phyloP scores from a whole-genome alignment of 2,113 vertebrate genomes.

The Siniperca knerii region DNA sequence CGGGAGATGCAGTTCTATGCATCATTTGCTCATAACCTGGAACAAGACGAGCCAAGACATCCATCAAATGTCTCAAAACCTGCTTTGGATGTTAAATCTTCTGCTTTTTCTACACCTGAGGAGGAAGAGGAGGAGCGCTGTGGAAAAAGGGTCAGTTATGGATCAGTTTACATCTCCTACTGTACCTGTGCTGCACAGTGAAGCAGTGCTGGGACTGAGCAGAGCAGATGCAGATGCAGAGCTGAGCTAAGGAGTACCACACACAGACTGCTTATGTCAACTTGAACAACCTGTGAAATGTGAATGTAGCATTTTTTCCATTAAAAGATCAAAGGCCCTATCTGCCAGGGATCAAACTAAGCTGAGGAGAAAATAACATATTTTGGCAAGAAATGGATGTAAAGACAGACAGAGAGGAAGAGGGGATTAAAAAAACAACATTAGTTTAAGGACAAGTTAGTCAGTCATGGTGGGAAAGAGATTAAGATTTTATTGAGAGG shows the following conservation, averaged over 20 bases:
- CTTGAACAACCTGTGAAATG: constrained; percentile 91
- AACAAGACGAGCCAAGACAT: constrained; percentile 52
- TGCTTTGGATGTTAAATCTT: constrained; percentile 69
- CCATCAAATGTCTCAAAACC: constrained; percentile 55
- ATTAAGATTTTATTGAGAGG: constrained; percentile 64
- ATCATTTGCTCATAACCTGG: constrained; percentile 62
- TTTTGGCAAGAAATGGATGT: constrained; percentile 66
- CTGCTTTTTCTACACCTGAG: constrained; percentile 71
- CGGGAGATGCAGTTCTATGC: constrained; percentile 76
- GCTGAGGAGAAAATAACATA: constrained; percentile 77
- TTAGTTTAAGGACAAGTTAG: constrained; percentile 64
- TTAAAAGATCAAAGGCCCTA: constrained; percentile 81
- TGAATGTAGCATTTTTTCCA: constrained; percentile 88
- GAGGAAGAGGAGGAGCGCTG: constrained; percentile 52
- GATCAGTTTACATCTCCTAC: constrained; percentile 62
- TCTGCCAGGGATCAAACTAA: constrained; percentile 78
- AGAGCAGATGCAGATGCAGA: constrained; percentile 48
- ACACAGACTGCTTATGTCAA: constrained; percentile 81
- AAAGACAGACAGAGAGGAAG: constrained; percentile 60
- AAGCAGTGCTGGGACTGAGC: constrained; percentile 48
- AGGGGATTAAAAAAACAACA: constrained; percentile 58
- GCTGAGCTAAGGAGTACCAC: constrained; percentile 61
- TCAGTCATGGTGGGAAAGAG: constrained; percentile 50
- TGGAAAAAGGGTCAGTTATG: constrained; percentile 62
- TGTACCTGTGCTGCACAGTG: constrained; percentile 53